Conservation (phyloP, 2,797 vertebrate genomes). For the Xiphophorus birchmanni region DNA sequence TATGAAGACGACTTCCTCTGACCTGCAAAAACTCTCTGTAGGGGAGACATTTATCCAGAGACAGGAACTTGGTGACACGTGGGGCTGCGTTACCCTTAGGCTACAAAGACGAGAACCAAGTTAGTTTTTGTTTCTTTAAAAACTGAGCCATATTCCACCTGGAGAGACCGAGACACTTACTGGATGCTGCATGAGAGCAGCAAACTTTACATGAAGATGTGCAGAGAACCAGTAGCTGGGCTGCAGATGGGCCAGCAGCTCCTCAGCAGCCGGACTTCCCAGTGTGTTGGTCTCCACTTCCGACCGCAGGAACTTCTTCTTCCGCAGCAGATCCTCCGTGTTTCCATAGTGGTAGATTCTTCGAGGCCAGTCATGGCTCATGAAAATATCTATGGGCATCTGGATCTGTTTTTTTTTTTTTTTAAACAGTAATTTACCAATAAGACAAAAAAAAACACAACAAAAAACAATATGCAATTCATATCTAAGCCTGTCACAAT, state of each 20-base stretch:
- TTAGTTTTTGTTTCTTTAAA: neutral
- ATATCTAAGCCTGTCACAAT: too few species aligned
- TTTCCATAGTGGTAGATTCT: conserved; percentile 94
- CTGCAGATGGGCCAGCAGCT: conserved; percentile 91
- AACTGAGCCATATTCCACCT: too few species aligned
- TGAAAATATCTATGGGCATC: conserved; percentile 91
- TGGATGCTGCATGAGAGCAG: conserved; percentile 92
- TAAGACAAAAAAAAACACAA: neutral
- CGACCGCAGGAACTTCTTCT: conserved; percentile 92
- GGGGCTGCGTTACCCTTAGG: conserved; percentile 79
- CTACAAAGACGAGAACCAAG: conserved; percentile 50
- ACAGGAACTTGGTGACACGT: conserved; percentile 94
- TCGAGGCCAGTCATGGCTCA: conserved; percentile 97
- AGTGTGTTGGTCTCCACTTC: conserved; percentile 92
- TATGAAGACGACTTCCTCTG: conserved; percentile 30
- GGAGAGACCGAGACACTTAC: conserved; percentile 66
- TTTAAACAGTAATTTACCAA: conserved; percentile 3
- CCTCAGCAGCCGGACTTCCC: conserved; percentile 92
- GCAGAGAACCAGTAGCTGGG: conserved; percentile 97
- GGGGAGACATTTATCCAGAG: conserved; percentile 96
- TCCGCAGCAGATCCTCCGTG: conserved; percentile 88
- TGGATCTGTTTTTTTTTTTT: conserved; percentile 80
- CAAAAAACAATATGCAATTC: neutral
- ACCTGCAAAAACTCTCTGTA: conserved; percentile 97
- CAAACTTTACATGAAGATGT: conserved; percentile 97